Conservation (phyloP, 2,113 vertebrate species). For the Oreotrochilus melanogaster region DNA sequence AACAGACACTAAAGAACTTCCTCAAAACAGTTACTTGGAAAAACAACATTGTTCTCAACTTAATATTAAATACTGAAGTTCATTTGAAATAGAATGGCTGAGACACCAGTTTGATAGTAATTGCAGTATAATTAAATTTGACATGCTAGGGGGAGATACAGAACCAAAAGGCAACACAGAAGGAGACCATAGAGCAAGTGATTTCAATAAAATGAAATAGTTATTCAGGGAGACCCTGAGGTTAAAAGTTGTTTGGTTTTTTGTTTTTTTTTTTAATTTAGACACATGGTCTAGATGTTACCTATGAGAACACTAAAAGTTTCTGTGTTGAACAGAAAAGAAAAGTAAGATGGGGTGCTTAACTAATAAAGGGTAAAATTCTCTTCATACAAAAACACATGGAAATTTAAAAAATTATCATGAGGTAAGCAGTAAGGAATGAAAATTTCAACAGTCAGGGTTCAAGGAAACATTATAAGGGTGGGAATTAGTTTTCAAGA, state of each 20-base stretch:
- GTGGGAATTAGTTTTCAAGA: not conserved
- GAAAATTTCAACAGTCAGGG: not conserved
- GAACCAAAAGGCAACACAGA: not conserved
- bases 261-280: too few relatives aligned
- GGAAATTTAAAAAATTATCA: not conserved
- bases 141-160: not conserved
- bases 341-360: not conserved
- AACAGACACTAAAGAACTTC: not conserved
- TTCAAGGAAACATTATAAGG: not conserved
- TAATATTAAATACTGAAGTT: constrained; percentile 20
- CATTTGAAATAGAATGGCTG: not conserved
- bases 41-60: not conserved
- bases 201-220: not conserved
- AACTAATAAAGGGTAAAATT: not conserved
- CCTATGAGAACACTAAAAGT: not conserved
- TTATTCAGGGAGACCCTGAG: not conserved
- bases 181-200: not conserved
- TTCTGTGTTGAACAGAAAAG: not conserved
- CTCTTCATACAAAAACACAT: not conserved
- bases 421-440: not conserved
- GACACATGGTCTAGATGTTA: not conserved
- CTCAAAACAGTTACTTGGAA: not conserved
- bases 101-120: not conserved
- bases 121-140: constrained; percentile 24
- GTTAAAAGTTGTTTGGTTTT: not conserved